Conservation (phyloP, 2,888 invertebrate genomes). For the Ctena decussata region DNA sequence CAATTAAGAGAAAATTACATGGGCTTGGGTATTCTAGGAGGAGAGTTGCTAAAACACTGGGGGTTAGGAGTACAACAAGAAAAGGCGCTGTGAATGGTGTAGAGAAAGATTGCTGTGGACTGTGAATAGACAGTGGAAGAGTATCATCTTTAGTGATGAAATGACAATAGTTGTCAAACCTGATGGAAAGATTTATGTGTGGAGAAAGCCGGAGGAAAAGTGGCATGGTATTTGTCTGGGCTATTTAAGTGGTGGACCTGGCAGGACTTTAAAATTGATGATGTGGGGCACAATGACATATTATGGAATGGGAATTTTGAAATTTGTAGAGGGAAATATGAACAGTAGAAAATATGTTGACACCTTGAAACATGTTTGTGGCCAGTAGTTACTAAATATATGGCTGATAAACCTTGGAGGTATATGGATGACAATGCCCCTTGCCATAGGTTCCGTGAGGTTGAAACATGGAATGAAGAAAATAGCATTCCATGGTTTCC, state of each 20-base stretch:
- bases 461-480: conserved; percentile 1
- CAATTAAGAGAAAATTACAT: conserved; percentile 8
- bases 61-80: background rate
- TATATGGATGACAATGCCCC: too few relatives aligned
- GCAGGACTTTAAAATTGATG: conserved; percentile 3
- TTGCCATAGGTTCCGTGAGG: background rate
- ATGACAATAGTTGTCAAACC: conserved; percentile 11
- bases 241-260: background rate
- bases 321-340: conserved; percentile 17
- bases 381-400: background rate
- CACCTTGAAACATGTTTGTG: background rate
- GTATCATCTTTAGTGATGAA: conserved; percentile 26
- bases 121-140: conserved; percentile 18
- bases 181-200: conserved; percentile 13
- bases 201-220: conserved; percentile 26
- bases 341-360: conserved; percentile 10
- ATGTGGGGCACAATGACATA: conserved; percentile 8
- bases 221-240: conserved; percentile 16
- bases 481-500: background rate
- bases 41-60: background rate
- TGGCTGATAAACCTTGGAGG: background rate
- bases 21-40: background rate
- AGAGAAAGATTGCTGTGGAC: background rate
- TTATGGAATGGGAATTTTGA: background rate
- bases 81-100: too few relatives aligned